Conservation (phyloP, 2,113 vertebrate genomes). For the Pionites leucogaster region DNA sequence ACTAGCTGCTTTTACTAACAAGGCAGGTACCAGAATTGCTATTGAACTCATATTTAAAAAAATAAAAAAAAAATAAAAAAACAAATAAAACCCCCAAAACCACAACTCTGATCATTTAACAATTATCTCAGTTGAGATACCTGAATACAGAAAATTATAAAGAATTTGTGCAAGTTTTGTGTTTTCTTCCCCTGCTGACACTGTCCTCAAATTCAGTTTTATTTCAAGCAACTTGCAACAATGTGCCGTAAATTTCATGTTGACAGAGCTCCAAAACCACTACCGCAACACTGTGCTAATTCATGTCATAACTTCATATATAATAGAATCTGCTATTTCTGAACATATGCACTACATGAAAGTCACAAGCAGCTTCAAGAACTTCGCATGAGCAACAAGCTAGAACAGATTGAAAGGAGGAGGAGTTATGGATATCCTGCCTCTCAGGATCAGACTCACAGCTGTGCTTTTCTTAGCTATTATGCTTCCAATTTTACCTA, state of each 20-base stretch:
- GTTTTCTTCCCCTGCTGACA: background rate
- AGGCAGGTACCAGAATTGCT: background rate
- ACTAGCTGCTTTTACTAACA: background rate
- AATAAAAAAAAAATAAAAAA: background rate
- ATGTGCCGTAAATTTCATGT: rapidly evolving
- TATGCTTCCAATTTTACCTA: background rate
- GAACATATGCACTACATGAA: background rate
- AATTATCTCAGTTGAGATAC: background rate
- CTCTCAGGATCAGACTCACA: background rate
- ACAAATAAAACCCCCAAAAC: background rate
- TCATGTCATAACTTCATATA: background rate
- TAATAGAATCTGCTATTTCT: background rate
- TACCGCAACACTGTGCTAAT: background rate
- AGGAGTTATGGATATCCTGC: background rate
- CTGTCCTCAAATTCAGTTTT: background rate
- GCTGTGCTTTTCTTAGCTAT: background rate
- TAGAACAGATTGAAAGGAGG: background rate
- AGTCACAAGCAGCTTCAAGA: background rate
- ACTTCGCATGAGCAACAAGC: background rate
- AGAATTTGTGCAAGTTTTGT: background rate
- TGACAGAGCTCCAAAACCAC: background rate
- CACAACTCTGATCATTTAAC: background rate
- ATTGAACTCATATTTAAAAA: background rate
- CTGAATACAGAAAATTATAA: background rate
- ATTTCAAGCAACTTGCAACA: background rate